phyloP scores from a whole-genome alignment of 2,888 invertebrate species.

The Tholera decimalis region DNA sequence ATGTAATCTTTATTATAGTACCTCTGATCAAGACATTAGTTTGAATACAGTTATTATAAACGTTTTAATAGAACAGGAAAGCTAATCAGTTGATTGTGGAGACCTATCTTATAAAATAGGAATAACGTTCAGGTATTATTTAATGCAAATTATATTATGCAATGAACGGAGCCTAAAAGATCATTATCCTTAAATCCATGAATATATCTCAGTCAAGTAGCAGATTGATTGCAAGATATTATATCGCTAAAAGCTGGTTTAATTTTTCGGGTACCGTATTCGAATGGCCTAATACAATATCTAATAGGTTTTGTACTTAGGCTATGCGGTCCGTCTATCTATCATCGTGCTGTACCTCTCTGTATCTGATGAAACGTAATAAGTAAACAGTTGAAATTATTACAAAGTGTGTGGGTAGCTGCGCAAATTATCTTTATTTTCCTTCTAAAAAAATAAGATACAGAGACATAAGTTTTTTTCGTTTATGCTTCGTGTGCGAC shows the following conservation, averaged over 20 bases:
- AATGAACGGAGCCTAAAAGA: not conserved
- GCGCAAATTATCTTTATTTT: too few relatives aligned
- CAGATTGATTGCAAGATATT: not conserved
- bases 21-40: slow-evolving; percentile 27
- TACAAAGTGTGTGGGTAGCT: too few relatives aligned
- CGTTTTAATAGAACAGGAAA: slow-evolving; percentile 33
- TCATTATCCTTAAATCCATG: slow-evolving; percentile 9
- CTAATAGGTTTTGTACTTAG: too few relatives aligned
- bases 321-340: too few relatives aligned
- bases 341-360: too few relatives aligned
- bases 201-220: not conserved
- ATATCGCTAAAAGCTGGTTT: not conserved
- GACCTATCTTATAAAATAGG: slow-evolving; percentile 38
- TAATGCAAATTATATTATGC: slow-evolving; percentile 1
- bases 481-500: too few relatives aligned
- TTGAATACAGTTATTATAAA: slow-evolving; percentile 28
- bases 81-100: slow-evolving; percentile 27
- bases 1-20: slow-evolving; percentile 4
- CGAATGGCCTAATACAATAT: too few relatives aligned
- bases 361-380: too few relatives aligned
- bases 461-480: too few relatives aligned
- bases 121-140: slow-evolving; percentile 8
- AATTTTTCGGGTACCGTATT: not conserved
- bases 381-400: too few relatives aligned
- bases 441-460: too few relatives aligned